These are phyloP conservation scores for Epinephelus lanceolatus DNA, from an alignment of 2,113 vertebrate genomes.

Conservation along the genomic window DNA sequence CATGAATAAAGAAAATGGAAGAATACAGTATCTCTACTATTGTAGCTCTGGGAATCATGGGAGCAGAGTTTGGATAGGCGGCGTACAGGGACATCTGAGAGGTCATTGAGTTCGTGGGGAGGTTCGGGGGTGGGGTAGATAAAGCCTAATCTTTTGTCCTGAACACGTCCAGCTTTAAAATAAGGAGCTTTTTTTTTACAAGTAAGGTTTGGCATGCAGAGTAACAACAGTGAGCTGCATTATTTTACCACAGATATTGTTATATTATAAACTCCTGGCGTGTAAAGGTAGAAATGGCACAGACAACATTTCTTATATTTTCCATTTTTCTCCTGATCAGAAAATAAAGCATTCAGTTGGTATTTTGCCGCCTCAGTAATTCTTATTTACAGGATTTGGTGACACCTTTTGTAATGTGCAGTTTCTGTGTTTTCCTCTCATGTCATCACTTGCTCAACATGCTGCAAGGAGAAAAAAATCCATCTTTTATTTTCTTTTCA, in stretches of 20 bases:
- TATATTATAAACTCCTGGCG: no score
- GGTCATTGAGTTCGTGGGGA: background rate
- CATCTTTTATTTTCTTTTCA: background rate
- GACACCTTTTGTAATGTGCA: no score
- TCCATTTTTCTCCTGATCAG: no score
- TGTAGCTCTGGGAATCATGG: background rate
- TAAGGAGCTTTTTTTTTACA: slow-evolving; percentile 21
- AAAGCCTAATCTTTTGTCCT: slow-evolving; percentile 20
- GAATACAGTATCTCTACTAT: background rate
- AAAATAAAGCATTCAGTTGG: background rate
- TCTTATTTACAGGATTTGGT: no score
- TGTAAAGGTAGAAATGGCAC: background rate
- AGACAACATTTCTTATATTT: background rate
- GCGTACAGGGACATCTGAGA: background rate
- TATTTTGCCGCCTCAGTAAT: background rate
- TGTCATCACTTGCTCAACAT: background rate
- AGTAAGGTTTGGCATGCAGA: background rate
- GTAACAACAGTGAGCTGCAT: background rate
- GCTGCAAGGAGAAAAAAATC: background rate
- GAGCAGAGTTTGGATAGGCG: background rate
- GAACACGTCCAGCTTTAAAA: background rate
- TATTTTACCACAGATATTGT: background rate
- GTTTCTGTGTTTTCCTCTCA: no score
- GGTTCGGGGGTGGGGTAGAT: background rate
- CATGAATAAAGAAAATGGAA: background rate